phyloP scores from a whole-genome alignment of 2,888 invertebrate genomes.

The Diaperis boleti region DNA sequence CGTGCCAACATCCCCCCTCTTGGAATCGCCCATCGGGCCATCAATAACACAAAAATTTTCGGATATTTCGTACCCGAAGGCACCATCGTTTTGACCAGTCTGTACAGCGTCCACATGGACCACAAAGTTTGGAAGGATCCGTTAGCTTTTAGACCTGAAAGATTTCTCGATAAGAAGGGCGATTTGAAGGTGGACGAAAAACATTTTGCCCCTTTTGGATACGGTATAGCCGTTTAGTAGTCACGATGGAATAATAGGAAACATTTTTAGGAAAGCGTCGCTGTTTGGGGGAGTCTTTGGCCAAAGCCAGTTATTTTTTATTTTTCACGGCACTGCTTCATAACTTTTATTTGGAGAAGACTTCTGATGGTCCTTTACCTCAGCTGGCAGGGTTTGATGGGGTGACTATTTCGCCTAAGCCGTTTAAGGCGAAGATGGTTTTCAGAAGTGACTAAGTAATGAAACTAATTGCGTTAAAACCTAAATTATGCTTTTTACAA shows the following conservation, averaged over 20 bases:
- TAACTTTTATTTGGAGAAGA: conserved; percentile 65
- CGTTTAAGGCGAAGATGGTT: conserved; percentile 56
- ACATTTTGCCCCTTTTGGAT: conserved; percentile 74
- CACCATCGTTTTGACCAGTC: conserved; percentile 71
- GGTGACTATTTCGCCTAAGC: conserved; percentile 62
- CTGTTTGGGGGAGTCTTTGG: conserved; percentile 75
- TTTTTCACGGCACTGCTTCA: conserved; percentile 72
- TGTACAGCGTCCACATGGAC: conserved; percentile 75
- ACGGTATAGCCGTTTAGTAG: conserved; percentile 71
- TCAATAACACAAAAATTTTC: conserved; percentile 63
- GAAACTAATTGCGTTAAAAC: no score
- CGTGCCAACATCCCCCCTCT: conserved; percentile 68
- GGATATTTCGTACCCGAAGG: conserved; percentile 69
- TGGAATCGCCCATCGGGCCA: conserved; percentile 69
- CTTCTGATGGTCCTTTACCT: conserved; percentile 50
- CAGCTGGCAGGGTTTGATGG: conserved; percentile 59
- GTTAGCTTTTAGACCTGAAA: conserved; percentile 72
- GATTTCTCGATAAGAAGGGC: conserved; percentile 72
- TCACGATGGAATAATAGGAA: background rate
- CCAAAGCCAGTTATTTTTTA: conserved; percentile 73
- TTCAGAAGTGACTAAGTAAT: conserved; percentile 44
- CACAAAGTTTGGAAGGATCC: conserved; percentile 72
- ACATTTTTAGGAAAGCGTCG: conserved; percentile 71
- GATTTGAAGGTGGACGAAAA: conserved; percentile 66
- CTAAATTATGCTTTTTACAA: no score